Conservation (phyloP, 2,888 invertebrate genomes). For the Graphium colonna region DNA sequence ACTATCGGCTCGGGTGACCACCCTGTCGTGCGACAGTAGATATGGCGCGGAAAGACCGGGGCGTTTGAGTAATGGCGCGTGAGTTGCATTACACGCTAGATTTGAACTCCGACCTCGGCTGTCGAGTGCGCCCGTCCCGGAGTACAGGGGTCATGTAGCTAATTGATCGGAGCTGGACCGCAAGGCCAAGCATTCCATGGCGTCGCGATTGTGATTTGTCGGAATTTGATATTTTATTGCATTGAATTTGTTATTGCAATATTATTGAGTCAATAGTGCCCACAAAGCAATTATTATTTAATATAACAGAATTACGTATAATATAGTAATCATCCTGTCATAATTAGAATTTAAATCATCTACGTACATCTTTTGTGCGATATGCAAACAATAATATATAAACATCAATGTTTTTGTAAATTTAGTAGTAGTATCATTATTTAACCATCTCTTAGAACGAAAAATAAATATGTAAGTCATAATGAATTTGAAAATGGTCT, state of each 20-base stretch:
- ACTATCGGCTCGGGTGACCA: conserved; percentile 1
- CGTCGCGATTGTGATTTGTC: conserved; percentile 9
- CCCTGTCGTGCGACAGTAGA: conserved; percentile 7
- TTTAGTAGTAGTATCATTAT: too few relatives aligned
- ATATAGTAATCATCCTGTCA: too few relatives aligned
- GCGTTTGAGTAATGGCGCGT: conserved; percentile 4
- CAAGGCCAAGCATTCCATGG: conserved; percentile 20
- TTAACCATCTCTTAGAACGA: too few relatives aligned
- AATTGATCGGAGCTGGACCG: conserved; percentile 19
- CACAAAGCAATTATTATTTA: too few relatives aligned
- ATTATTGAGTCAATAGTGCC: neutral
- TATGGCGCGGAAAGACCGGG: conserved; percentile 2
- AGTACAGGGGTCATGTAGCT: conserved; percentile 13
- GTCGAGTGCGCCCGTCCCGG: neutral
- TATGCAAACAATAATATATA: too few relatives aligned
- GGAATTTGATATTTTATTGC: neutral
- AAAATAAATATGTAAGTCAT: too few relatives aligned
- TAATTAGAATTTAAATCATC: too few relatives aligned
- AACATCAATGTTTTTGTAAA: too few relatives aligned
- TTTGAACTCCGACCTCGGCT: conserved; percentile 18
- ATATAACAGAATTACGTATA: too few relatives aligned
- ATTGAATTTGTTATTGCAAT: neutral
- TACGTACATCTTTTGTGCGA: too few relatives aligned
- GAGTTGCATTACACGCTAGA: conserved; percentile 15
- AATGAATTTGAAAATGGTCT: too few relatives aligned